Evolutionary conservation across 2,888 invertebrate species (phyloP), one percentile per base, ranked within the genome.

Genomic region (Ochropacha duplaris): DNA sequence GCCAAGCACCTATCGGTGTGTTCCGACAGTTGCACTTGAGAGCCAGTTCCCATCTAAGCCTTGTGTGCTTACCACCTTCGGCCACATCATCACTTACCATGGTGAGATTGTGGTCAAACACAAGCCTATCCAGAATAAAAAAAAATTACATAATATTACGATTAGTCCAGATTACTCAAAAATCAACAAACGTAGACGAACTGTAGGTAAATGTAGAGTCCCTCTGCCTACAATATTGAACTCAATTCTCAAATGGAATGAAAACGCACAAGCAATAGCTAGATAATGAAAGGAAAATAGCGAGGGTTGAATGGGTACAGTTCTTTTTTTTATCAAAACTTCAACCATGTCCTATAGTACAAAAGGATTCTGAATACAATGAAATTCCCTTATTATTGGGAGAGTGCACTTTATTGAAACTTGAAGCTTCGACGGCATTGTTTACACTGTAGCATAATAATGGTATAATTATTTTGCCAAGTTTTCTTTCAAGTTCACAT

Each of bases 301-400:
- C 60, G 58, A 60, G 59, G 63, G 62, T 62, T 65, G 62, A 61
- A 57, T 57, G 65, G 63, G 55, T 52, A 55, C 36, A 56, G 56
- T 51, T 57, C 69, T 74, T 54, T 58, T 71, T 70, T 71, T 68
- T 72, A 66, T 67, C 54, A 66, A 78, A 79, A 74, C 72, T 74
- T 72, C 59, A 72, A 69, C 69, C 69, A 73, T 71, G 64, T 69
- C 65, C 55, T 66, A 59, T 57, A 57, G 55, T 63, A 74, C 72
- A 73, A 78, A 76, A 71, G 71, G 64, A 71, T n/a, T 74, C 66
- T 67, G 70, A 71, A 75, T 77, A 78, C 71, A 76, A 76, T 72
- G 62, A 77, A 76, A 74, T 72, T 66, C 66, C 65, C 69, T 78
- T 71, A 76, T 76, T 78, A 76, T 68, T 64, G 65, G 66, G 68